Evolutionary conservation across 2,113 vertebrate species (phyloP).

Genomic region (Dasyurus viverrinus): DNA sequence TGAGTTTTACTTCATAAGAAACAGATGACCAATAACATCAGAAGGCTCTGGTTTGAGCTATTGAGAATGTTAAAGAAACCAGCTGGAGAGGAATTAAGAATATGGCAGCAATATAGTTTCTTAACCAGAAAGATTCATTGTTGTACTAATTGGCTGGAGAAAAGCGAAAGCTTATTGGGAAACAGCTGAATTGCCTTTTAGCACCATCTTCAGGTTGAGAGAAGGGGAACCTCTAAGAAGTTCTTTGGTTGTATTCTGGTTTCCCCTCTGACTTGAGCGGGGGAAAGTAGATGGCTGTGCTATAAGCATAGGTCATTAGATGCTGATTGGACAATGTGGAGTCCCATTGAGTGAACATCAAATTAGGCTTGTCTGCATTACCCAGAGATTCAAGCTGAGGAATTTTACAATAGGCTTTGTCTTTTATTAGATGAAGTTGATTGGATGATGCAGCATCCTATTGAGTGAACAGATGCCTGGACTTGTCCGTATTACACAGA

Average conservation of each 20-base stretch:
- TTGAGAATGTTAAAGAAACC: neutral
- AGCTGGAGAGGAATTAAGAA: neutral
- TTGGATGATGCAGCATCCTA: neutral
- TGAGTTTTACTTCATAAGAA: neutral
- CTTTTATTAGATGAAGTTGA: neutral
- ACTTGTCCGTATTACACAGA: neutral
- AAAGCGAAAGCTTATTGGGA: neutral
- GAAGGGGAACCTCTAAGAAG: neutral
- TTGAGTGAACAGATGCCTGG: neutral
- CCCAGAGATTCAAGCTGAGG: neutral
- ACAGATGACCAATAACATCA: neutral
- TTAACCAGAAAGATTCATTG: neutral
- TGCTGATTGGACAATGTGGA: neutral
- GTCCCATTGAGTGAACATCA: neutral
- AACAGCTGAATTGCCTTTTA: neutral
- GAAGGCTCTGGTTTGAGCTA: neutral
- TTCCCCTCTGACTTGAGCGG: neutral
- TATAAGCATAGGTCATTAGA: neutral
- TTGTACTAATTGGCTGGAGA: neutral
- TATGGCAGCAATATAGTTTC: neutral
- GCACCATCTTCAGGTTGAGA: neutral
- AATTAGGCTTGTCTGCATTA: neutral
- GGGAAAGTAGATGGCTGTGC: neutral
- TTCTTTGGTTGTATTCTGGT: neutral
- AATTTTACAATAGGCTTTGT: neutral